Percentiles rank a stretch among this genome's conserved stretches.
These are phyloP conservation scores for Corythornis vintsioides DNA, from an alignment of 2,113 vertebrate species.

Conservation along the genomic window DNA sequence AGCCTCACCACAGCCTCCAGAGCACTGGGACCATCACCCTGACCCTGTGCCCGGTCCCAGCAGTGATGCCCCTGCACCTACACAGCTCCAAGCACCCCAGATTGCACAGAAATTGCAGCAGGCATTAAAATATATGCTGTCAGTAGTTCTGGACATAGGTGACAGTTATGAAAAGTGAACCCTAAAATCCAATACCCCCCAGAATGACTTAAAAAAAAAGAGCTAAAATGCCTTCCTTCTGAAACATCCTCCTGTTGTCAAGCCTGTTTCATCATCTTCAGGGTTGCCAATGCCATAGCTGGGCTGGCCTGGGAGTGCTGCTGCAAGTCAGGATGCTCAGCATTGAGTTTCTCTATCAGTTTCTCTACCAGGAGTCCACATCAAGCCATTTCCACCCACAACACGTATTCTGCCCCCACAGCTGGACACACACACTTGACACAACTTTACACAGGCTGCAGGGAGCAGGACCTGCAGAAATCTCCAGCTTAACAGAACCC, in stretches of 20 bases:
- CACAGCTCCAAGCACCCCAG: accelerated
- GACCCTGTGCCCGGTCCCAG: accelerated
- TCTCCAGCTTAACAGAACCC: neutral
- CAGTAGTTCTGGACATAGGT: accelerated
- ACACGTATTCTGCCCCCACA: accelerated
- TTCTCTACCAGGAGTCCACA: neutral
- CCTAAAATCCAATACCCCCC: neutral
- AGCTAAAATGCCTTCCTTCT: neutral
- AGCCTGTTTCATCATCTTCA: neutral
- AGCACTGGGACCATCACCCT: accelerated
- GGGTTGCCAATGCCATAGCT: neutral
- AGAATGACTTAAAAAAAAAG: neutral
- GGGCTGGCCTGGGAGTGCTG: neutral
- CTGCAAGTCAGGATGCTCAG: accelerated
- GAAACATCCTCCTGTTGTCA: neutral
- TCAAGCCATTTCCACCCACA: neutral
- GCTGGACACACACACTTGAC: neutral
- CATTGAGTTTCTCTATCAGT: accelerated
- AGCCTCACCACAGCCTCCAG: neutral
- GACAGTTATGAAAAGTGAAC: neutral
- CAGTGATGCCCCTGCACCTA: neutral
- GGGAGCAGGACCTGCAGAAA: neutral
- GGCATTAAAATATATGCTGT: neutral
- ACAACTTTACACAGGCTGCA: neutral
- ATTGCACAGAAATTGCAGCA: neutral